Base-by-base conservation (phyloP, 2,113 vertebrate species). In the Orcinus orca region DNA sequence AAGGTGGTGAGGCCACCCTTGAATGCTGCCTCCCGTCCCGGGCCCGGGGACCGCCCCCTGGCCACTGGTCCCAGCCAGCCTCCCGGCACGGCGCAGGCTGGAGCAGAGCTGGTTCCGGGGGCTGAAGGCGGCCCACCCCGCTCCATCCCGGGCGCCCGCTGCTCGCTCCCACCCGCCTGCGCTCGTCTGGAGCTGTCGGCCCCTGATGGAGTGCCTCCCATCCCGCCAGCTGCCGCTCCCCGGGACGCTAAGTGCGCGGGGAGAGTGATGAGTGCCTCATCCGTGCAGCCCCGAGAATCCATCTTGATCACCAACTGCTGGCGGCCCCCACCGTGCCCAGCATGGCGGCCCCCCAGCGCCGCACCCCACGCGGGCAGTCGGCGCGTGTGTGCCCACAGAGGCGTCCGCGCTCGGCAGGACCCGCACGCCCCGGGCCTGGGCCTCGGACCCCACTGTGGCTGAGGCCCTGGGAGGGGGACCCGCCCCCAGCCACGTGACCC, bases 241-340 rank as follows among this genome's bases (percentile, higher is more conserved):
- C 99, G 94, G 99, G 99, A 99, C 98, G 98, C 99, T 97, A 97
- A 97, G 98, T 96, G 99, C 98, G 99, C 99, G 98, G 98, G 98
- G 99, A 99, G 99, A 99, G 99, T 99, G 99, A 99, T 99, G 99
- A 99, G 99, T 97, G 97, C 98, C 98, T 98, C 98, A 97, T 98
- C 98, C 99, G 98, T 97, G 98, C 95, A 98, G 99, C 99, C 99
- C 99, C 99, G 98, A 98, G 99, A 99, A 99, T 99, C 99, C 99
- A 99, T 99, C 99, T 99, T 99, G 99, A 99, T 99, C 99, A 98
- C 99, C 99, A 99, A 99, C 99, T 99, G 99, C 99, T 98, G 97
- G 99, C 98, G 88, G 98, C 98, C 98, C 97, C 98, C 98, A 97
- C 98, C 96, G 98, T 97, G 98, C 98, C 98, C 98, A 97, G 97